These are phyloP conservation scores for Noctua janthe DNA, from an alignment of 2,888 invertebrate genomes.

Conservation along the genomic window DNA sequence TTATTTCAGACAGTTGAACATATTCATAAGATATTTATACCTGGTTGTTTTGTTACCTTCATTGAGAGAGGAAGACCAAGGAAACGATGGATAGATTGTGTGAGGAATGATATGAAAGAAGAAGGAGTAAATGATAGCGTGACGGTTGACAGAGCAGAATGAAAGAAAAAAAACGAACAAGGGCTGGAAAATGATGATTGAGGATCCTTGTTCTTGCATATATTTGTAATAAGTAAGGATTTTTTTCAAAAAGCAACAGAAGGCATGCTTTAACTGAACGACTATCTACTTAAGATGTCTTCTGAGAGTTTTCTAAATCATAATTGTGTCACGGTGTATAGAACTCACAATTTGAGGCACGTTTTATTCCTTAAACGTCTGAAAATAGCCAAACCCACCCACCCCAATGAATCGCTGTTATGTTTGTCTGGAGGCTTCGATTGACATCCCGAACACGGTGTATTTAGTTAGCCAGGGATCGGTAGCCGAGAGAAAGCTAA, in stretches of 20 bases:
- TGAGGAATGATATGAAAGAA: neutral
- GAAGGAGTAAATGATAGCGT: neutral
- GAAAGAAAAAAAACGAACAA: too few relatives aligned
- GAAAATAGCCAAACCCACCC: neutral
- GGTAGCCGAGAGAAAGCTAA: slow-evolving; percentile 31
- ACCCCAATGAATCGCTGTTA: slow-evolving; percentile 33
- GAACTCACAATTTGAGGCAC: neutral
- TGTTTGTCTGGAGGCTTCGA: slow-evolving; percentile 10
- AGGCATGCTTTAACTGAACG: neutral
- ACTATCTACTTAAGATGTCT: neutral
- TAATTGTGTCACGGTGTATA: neutral
- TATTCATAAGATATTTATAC: neutral
- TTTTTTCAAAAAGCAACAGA: neutral
- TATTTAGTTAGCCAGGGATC: slow-evolving; percentile 19
- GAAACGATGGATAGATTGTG: neutral
- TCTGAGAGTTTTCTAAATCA: neutral
- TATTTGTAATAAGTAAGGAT: neutral
- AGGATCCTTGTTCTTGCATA: neutral
- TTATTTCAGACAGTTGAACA: neutral
- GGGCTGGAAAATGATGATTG: neutral
- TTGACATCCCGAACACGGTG: slow-evolving; percentile 31
- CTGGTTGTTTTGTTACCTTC: neutral
- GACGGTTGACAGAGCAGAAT: too few relatives aligned
- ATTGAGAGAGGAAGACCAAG: neutral
- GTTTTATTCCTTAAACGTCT: neutral